Conservation (phyloP, 2,797 vertebrate genomes). For the Anguilla pacifica region DNA sequence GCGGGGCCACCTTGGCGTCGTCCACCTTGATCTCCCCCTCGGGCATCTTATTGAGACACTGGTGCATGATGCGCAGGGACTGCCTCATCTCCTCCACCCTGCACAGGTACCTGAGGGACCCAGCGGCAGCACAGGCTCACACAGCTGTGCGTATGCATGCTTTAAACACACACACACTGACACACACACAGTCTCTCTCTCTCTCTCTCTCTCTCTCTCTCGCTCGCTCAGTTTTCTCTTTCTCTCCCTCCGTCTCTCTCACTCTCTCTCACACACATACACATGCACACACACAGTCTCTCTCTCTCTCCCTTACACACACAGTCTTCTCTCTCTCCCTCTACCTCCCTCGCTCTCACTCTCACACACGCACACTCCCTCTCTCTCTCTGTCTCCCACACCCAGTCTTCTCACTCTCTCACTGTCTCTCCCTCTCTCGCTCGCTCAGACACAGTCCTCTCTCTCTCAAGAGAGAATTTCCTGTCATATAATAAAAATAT, state of each 20-base stretch:
- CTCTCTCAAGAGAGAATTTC: neutral
- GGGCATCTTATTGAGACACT: slow-evolving; percentile 95
- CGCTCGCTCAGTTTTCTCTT: too few species aligned
- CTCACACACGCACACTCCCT: too few species aligned
- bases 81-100: slow-evolving; percentile 95
- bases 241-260: too few species aligned
- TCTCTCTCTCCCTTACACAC: too few species aligned
- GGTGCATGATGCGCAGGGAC: slow-evolving; percentile 85
- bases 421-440: too few species aligned
- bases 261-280: too few species aligned
- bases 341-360: too few species aligned
- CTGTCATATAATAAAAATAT: too few species aligned
- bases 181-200: neutral
- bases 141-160: neutral
- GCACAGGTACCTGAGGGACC: slow-evolving; percentile 83
- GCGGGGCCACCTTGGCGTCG: slow-evolving; percentile 92
- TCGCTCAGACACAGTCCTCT: too few species aligned
- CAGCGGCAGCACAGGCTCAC: neutral
- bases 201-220: too few species aligned
- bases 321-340: too few species aligned
- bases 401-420: neutral
- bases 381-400: too few species aligned
- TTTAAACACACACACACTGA: neutral
- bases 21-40: slow-evolving; percentile 94
- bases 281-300: neutral